Evolutionary conservation across 2,888 invertebrate genomes (phyloP).

Genomic region (Amiota minor): DNA sequence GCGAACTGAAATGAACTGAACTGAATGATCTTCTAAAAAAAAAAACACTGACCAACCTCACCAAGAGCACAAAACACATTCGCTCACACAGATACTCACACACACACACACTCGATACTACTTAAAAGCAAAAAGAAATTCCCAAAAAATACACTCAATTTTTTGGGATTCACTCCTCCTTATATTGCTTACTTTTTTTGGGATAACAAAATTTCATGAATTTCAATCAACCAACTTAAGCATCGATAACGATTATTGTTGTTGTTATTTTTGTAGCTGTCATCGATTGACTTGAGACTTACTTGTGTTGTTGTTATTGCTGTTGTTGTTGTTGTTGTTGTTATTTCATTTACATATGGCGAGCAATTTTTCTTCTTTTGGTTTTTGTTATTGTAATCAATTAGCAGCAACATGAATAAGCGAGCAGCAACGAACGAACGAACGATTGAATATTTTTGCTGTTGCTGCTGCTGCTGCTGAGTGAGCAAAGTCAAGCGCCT

Average conservation of each 20-base stretch:
- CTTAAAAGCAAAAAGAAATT: constrained; percentile 40
- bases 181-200: neutral
- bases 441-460: too few relatives aligned
- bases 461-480: neutral
- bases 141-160: constrained; percentile 8
- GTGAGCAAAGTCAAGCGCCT: constrained; percentile 12
- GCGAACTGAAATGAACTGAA: neutral
- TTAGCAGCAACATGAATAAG: constrained; percentile 10
- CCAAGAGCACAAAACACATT: constrained; percentile 31
- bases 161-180: neutral
- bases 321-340: neutral
- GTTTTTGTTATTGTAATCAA: constrained; percentile 13
- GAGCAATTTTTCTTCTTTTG: neutral
- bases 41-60: constrained; percentile 56
- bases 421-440: neutral
- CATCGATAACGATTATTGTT: constrained; percentile 1
- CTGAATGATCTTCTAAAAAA: neutral
- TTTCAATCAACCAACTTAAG: neutral
- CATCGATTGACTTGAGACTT: neutral
- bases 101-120: too few relatives aligned
- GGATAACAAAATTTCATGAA: constrained; percentile 6
- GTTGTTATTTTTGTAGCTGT: neutral
- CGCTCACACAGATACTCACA: constrained; percentile 25
- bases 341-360: constrained; percentile 8
- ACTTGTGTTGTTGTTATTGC: neutral